Evolutionary conservation across 2,113 vertebrate genomes (phyloP), one percentile per base, ranked within the genome.

Genomic region (Fulmarus glacialis): DNA sequence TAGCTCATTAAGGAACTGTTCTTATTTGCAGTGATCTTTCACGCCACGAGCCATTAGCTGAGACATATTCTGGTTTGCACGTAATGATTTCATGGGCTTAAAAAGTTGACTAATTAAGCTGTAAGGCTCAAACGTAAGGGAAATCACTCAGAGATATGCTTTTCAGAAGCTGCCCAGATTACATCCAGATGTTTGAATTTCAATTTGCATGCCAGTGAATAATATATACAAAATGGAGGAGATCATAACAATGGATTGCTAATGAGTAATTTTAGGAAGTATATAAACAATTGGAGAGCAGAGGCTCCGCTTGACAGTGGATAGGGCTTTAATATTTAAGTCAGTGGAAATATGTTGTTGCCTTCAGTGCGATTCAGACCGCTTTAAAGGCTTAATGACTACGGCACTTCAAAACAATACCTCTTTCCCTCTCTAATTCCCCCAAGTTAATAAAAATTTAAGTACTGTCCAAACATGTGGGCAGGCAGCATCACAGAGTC

Each of bases 221-320:
- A 96, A 94, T 93, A 89, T 93, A 95, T 79, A 94, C 93, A 95
- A 89, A 96, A 96, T 94, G 95, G 90, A 89, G 89, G 87, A 62
- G 87, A 97, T 96, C 87, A 96, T 94, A 97, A 94, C 91, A 96
- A 94, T 94, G 81, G 93, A 73, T 94, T 94, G 85, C 79, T 97
- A 97, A 96, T 96, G 94, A 97, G 91, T 87, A 91, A 96, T 87
- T 95, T 96, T 96, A 95, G 95, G 78, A 97, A 87, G 71, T 90
- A 77, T 52, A 95, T 95, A 97, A 97, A 96, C 87, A 93, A 77
- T 60, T 11, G 2, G 84, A 89, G 71, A 93, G 80, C 67, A 79
- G 77, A 82, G 53, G 34, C 38, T 96, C 59, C 72, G 40, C 53
- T 68, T 74, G 82, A 82, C 7, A 38, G 74, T 66, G 91, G 62